Evolutionary conservation across 2,888 invertebrate species (phyloP), one percentile per base, ranked within the genome.

Genomic region (Caenorhabditis imperialis): DNA sequence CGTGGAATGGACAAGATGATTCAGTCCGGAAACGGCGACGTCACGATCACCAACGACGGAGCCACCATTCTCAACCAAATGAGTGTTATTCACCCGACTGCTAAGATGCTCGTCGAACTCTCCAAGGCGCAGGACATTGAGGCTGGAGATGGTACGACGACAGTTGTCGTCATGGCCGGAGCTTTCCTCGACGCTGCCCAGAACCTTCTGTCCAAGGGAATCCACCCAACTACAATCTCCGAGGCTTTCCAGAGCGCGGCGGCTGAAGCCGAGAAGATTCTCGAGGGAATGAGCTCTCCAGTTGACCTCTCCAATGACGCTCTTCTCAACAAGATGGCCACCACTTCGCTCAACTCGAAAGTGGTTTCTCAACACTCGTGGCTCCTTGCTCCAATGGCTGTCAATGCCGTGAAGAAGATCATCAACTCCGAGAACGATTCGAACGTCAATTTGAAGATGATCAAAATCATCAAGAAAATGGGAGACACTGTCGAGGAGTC

Each of bases 1-100:
- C 92, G 95, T 83, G 87, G 99, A 77, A 99, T 99, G 99, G 99
- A 99, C 89, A 99, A 99, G 92, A 99, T 99, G 99, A 99, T 99
- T 86, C 98, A 99, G 91, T 91, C 95, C 35, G 92, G 92, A 35
- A 96, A 95, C 90, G 98, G 98, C 38, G 98, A 98, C 91, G 99
- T 99, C 0, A 98, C 97, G 2, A 99, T 99, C 77, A 99, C 99
- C 58, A 99, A 99, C 90, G 99, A 99, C 91, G 99, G 99, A 65
- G 99, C 99, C 35, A 99, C 99, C 35, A 99, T 99, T 90, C 90
- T 99, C 72, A 97, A 99, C 89, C 94, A 98, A 90, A 99, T 99
- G 93, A 95, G 95, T 90, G 97, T 99, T 1, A 91, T 95, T 77
- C 99, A 99, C 89, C 99, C 99, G 51, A 96, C 98, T 81, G 98